These are phyloP conservation scores for Ceratina calcarata DNA, from an alignment of 1,140 invertebrate genomes.

Conservation along the genomic window DNA sequence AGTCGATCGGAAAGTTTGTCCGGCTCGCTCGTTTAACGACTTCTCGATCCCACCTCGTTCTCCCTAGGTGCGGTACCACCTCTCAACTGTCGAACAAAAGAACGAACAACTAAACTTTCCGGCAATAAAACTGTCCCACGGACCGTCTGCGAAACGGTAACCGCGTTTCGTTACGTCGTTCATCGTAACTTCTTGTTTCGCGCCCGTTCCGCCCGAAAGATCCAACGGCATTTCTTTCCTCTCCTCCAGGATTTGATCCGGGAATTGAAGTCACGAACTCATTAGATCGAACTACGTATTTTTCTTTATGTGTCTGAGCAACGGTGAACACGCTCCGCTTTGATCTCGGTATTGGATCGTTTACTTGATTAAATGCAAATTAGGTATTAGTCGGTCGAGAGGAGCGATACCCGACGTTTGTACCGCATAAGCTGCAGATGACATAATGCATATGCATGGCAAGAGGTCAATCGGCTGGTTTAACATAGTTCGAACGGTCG, in stretches of 20 bases:
- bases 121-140: slow-evolving; percentile 28
- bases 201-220: neutral
- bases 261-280: too few relatives aligned
- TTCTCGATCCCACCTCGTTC: neutral
- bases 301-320: too few relatives aligned
- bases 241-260: neutral
- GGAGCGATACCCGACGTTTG: too few relatives aligned
- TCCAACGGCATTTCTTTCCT: neutral
- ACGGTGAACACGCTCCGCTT: too few relatives aligned
- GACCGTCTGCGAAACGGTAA: neutral
- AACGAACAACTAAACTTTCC: neutral
- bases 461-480: too few relatives aligned
- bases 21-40: neutral
- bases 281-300: too few relatives aligned
- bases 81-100: slow-evolving; percentile 2
- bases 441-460: too few relatives aligned
- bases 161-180: neutral
- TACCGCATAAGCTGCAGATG: too few relatives aligned
- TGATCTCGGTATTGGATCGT: too few relatives aligned
- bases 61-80: neutral
- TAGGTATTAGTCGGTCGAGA: too few relatives aligned
- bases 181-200: neutral
- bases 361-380: too few relatives aligned
- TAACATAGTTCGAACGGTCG: too few relatives aligned
- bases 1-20: slow-evolving; percentile 10